These are phyloP conservation scores for Atta colombica DNA, from an alignment of 1,140 invertebrate species.

Conservation along the genomic window DNA sequence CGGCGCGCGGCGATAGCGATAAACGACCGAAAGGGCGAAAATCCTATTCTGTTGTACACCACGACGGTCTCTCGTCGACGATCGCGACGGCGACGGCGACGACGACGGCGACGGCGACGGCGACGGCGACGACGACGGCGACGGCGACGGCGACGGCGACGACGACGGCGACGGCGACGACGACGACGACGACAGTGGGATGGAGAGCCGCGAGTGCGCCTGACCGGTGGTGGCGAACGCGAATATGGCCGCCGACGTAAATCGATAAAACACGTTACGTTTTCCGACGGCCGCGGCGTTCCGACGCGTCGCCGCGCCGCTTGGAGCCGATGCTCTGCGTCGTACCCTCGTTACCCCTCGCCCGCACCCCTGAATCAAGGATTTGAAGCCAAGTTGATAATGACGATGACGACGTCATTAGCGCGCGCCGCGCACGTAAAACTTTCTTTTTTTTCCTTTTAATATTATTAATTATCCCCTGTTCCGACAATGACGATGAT, in stretches of 20 bases:
- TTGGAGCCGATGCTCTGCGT: conserved; percentile 74
- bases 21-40: not conserved
- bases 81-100: conserved; percentile 63
- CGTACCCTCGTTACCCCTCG: conserved; percentile 53
- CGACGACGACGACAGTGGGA: conserved; percentile 78
- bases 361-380: conserved; percentile 3
- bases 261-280: conserved; percentile 85
- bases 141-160: conserved; percentile 70
- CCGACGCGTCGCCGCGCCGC: conserved; percentile 62
- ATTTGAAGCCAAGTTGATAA: conserved; percentile 11
- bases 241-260: conserved; percentile 82
- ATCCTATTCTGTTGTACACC: conserved; percentile 36
- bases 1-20: conserved; percentile 29
- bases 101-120: conserved; percentile 68
- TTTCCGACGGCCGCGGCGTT: conserved; percentile 74
- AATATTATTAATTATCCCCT: not conserved
- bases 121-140: conserved; percentile 72
- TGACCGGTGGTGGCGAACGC: conserved; percentile 77
- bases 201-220: conserved; percentile 82
- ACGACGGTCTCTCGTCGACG: conserved; percentile 41
- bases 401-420: conserved; percentile 45
- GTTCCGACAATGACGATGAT: not conserved
- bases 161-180: conserved; percentile 72
- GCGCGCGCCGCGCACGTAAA: conserved; percentile 39
- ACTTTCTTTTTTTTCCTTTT: not conserved